phyloP scores from a whole-genome alignment of 2,113 vertebrate genomes.

The Archilochus colubris region DNA sequence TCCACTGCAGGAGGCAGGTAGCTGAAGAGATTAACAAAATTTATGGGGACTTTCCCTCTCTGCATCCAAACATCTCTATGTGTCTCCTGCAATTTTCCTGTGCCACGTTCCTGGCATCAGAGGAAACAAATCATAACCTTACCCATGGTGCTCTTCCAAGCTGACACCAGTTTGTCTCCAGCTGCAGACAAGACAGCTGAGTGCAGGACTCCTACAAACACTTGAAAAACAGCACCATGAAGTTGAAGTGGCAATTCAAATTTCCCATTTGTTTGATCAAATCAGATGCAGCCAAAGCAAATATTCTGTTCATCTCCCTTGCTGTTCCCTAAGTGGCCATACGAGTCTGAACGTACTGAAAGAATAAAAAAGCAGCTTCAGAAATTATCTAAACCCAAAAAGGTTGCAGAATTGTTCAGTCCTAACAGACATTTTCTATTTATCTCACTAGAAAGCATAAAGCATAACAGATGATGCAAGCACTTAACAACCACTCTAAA shows the following conservation, averaged over 20 bases:
- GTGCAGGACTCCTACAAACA: background rate
- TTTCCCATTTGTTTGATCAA: background rate
- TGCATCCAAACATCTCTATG: fast-evolving
- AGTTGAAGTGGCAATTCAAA: background rate
- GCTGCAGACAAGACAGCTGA: background rate
- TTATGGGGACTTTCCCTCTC: background rate
- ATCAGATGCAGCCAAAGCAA: background rate
- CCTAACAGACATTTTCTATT: background rate
- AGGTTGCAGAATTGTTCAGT: background rate
- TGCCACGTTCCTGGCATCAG: fast-evolving
- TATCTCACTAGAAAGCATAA: background rate
- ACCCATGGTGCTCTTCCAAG: background rate
- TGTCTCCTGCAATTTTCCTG: background rate
- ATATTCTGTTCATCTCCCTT: background rate
- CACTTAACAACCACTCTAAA: background rate
- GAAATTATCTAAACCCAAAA: background rate
- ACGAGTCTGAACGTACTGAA: background rate
- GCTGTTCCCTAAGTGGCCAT: background rate
- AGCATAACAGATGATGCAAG: background rate
- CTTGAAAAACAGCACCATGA: background rate
- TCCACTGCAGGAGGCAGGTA: background rate
- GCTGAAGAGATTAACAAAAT: background rate
- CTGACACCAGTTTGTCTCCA: background rate
- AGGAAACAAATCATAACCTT: background rate
- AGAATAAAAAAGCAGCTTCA: background rate